Base-by-base conservation (phyloP, 2,797 vertebrate genomes). In the Helostoma temminkii region DNA sequence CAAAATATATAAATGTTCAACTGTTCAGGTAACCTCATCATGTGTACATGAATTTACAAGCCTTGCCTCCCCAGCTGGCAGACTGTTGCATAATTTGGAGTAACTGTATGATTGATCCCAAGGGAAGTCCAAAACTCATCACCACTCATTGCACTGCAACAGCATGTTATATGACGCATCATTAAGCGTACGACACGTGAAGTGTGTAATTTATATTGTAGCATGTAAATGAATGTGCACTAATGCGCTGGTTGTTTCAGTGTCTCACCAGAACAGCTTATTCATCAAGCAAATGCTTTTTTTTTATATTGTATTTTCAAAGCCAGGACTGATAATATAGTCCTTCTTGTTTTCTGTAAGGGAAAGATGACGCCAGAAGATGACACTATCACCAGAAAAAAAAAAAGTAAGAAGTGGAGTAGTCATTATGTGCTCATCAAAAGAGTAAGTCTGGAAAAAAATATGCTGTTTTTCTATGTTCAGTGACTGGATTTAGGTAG, bases 221-320 rank as follows among this genome's bases (percentile, higher is more conserved):
- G 9, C 36, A 71, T 7, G 7, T 22, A 1, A 11, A 18, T 11
- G 34, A 21, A 42, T 34, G 15, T 46, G 46, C 16, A 64, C 11
- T 3, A 2, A 11, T 14, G 7, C 6, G 8, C 7, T 32, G 34
- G 10, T 46, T 42, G 28, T 47, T 65, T 65, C 5, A n/a, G n/a
- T n/a, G n/a, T n/a, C 32, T 39, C 47, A 34, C 34, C 19, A 64
- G 41, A 58, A 41, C 7, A 43, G 5, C 9, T 32, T 39, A 28
- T 63, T 15, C 16, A n/a, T 52, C 25, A 19, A 46, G 42, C 34
- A 9, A 39, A 63, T 32, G 49, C 41, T 12, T 25, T 30, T 45
- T 2, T 45, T 22, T 45, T 1, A 22, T 22, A 19, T 7, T 26
- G 34, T 57, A 14, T 34, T 39, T 45, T 52, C 19, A 25, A 15